Percentiles rank a stretch among this genome's conserved stretches.
Conservation (phyloP, 2,888 invertebrate species). For the Agrotis exclamationis region DNA sequence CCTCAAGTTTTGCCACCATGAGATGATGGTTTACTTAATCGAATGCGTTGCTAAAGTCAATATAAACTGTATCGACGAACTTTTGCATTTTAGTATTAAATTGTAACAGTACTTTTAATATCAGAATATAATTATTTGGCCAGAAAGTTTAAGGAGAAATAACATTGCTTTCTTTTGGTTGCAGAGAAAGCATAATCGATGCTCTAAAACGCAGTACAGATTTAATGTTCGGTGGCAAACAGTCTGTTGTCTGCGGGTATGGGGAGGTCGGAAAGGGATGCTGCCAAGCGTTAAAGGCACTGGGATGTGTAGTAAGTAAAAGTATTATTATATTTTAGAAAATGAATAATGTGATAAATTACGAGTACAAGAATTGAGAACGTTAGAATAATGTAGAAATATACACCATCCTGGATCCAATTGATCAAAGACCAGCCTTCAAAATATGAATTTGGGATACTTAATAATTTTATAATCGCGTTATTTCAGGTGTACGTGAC, state of each 20-base stretch:
- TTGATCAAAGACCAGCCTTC: too few species aligned
- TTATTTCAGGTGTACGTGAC: conserved; percentile 92
- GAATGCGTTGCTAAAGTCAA: background rate
- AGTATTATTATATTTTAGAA: conserved; percentile 82
- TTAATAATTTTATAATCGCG: too few species aligned
- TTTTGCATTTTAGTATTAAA: too few species aligned
- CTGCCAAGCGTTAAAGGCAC: conserved; percentile 97
- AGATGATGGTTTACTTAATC: background rate
- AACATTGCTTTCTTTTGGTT: conserved; percentile 41
- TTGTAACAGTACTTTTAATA: too few species aligned
- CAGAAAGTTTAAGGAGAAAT: too few species aligned
- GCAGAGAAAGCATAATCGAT: conserved; percentile 88
- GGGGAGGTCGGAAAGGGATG: conserved; percentile 99
- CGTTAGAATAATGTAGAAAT: too few species aligned
- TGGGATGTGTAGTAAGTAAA: conserved; percentile 98
- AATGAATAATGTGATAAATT: too few species aligned
- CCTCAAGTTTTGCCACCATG: background rate
- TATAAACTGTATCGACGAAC: background rate
- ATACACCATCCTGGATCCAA: too few species aligned
- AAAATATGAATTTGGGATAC: too few species aligned
- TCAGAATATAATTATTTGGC: too few species aligned
- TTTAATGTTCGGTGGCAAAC: conserved; percentile 99
- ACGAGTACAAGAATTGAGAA: too few species aligned
- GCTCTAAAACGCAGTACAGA: conserved; percentile 97
- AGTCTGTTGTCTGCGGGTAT: conserved; percentile 98